Conservation (phyloP, 2,113 vertebrate species). For the Sorex araneus region DNA sequence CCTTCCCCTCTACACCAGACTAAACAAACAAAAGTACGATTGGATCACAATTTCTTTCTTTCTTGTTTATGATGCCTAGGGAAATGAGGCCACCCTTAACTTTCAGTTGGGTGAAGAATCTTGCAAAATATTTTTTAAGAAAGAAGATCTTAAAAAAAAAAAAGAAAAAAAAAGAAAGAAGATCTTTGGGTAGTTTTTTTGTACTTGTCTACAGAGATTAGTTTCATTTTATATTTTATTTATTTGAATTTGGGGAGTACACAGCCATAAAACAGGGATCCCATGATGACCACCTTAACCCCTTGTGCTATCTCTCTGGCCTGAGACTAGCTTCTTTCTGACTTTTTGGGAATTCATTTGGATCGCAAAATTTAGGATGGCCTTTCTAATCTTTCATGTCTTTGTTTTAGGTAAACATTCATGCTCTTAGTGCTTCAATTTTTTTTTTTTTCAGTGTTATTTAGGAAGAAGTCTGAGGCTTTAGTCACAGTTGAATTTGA, state of each 20-base stretch:
- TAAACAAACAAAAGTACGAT: no score
- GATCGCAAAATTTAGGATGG: constrained; percentile 5
- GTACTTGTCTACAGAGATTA: background rate
- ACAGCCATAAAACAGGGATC: no score
- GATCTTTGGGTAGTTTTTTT: constrained; percentile 7
- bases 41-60: background rate
- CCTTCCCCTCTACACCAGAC: no score
- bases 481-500: constrained; percentile 4
- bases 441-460: constrained; percentile 49
- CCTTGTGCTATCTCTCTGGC: no score
- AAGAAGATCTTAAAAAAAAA: background rate
- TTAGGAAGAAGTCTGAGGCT: background rate
- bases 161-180: no score
- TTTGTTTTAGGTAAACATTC: no score
- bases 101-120: background rate
- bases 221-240: background rate
- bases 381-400: background rate
- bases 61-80: background rate
- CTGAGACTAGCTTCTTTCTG: no score
- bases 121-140: constrained; percentile 45
- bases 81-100: constrained; percentile 11
- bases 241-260: no score
- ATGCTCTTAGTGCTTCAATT: background rate
- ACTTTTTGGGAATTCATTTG: background rate
- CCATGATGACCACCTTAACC: no score